Evolutionary conservation across 2,113 vertebrate genomes (phyloP), one percentile per base, ranked within the genome.

Genomic region (Tragelaphus imberbis): DNA sequence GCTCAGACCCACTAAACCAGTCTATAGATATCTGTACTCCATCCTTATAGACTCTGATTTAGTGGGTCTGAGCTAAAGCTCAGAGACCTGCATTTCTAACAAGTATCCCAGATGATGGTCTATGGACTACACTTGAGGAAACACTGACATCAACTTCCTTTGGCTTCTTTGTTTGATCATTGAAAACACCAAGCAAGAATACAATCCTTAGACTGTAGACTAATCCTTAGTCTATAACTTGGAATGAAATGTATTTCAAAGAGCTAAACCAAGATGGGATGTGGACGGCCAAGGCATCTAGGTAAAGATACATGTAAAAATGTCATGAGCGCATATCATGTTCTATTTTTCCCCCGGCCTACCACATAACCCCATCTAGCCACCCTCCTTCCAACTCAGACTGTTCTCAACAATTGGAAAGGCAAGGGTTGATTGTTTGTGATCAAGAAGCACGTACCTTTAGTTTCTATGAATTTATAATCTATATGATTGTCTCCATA

Each of bases 81-180:
- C 30, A 4, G 53, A 61, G 36, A 79, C 75, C 16, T 93, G 23
- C 27, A 55, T 97, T 87, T 95, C 81, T 81, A 81, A 79, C 17
- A 59, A 19, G 33, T 27, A 8, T 63, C 28, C 56, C 36, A 7
- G n/a, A n/a, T 44, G 44, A 80, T 16, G 11, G 61, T 3, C 14
- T 3, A 16, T 7, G 30, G 25, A 25, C 9, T 11, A 40, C 28
- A 13, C 14, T 33, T 71, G 13, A 7, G 0, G 11, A 91, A 97
- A 92, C 84, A 75, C 15, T 33, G 51, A 16, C 51, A 16, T 71
- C 51, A 27, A 10, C 36, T 71, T 68, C 49, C 53, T 92, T 59
- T 30, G 65, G 33, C 13, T 84, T 56, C 36, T 88, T 51, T 53
- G 19, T 82, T 85, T 36, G 68, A 88, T 88, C 55, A 49, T 1